These are phyloP conservation scores for Cerceris rybyensis DNA, from an alignment of 2,888 invertebrate genomes.

Conservation along the genomic window DNA sequence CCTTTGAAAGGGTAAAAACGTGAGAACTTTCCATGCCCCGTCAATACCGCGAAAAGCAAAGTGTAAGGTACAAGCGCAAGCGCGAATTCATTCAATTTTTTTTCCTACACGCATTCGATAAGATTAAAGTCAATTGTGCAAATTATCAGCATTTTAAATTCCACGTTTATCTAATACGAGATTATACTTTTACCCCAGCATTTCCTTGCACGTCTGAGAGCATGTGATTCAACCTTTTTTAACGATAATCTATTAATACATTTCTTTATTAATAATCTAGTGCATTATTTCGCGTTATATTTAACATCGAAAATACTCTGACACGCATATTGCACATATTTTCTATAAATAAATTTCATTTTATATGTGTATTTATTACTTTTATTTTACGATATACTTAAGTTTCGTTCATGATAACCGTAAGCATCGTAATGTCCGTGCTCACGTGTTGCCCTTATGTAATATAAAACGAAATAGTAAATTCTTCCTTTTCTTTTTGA, in stretches of 20 bases:
- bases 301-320: not conserved
- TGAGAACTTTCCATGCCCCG: not conserved
- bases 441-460: slow-evolving; percentile 33
- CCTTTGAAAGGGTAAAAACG: not conserved
- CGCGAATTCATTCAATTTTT: slow-evolving; percentile 4
- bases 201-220: not conserved
- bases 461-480: slow-evolving; percentile 7
- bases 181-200: not conserved
- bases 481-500: not conserved
- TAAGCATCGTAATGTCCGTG: not conserved
- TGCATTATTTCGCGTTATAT: not conserved
- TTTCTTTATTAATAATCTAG: not conserved
- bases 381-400: not conserved
- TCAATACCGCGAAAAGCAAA: slow-evolving; percentile 12
- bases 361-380: not conserved
- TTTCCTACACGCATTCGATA: slow-evolving; percentile 6
- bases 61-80: not conserved
- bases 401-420: not conserved
- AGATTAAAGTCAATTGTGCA: not conserved
- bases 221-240: too few species aligned
- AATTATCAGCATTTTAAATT: not conserved
- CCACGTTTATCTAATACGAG: slow-evolving; percentile 14
- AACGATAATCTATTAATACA: not conserved
- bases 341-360: not conserved
- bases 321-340: not conserved